Conservation (phyloP, 2,888 invertebrate genomes). For the Ophion obscuratus region DNA sequence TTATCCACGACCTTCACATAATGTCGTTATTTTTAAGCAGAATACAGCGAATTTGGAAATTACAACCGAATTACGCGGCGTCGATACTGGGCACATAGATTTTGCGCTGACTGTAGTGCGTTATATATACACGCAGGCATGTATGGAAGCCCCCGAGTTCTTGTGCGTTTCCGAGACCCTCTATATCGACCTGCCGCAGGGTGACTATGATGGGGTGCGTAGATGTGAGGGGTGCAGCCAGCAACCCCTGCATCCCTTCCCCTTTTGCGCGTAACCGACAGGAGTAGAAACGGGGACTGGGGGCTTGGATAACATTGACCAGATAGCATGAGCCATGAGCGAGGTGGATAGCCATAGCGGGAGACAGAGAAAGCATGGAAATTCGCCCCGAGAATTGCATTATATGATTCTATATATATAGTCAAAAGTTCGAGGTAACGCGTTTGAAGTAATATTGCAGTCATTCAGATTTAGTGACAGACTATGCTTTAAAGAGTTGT, state of each 20-base stretch:
- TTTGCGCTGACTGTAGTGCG: constrained; percentile 53
- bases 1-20: neutral
- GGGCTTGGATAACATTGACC: constrained; percentile 60
- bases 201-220: constrained; percentile 72
- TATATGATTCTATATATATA: constrained; percentile 64
- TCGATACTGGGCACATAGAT: constrained; percentile 40
- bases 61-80: neutral
- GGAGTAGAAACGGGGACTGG: constrained; percentile 62
- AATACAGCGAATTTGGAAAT: neutral
- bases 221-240: constrained; percentile 74
- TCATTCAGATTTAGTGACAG: constrained; percentile 55
- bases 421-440: neutral
- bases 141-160: constrained; percentile 53
- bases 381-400: constrained; percentile 74
- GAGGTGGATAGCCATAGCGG: constrained; percentile 7
- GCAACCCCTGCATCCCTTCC: constrained; percentile 36
- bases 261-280: constrained; percentile 68
- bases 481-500: constrained; percentile 27
- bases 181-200: constrained; percentile 77
- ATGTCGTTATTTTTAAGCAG: neutral
- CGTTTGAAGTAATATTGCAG: constrained; percentile 31
- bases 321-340: constrained; percentile 39
- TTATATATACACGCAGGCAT: neutral
- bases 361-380: neutral
- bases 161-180: constrained; percentile 67